A percentile compares a stretch with the other conserved stretches of the same genome.
phyloP scores from a whole-genome alignment of 2,888 invertebrate species.

The Hyposoter didymator region DNA sequence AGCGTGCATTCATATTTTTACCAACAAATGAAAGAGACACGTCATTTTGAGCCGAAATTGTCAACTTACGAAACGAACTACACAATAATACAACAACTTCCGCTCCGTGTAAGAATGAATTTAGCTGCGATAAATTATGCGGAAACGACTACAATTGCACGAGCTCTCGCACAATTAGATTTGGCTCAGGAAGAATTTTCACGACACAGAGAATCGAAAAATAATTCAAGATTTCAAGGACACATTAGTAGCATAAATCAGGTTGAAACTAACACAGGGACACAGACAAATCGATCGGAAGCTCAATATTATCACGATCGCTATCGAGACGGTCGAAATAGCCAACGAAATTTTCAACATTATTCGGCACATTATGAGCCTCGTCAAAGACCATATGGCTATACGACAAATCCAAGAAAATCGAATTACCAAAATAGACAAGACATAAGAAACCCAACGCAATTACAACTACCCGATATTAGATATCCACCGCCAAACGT shows the following conservation, averaged over 20 bases:
- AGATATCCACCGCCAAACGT: neutral
- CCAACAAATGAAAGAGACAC: constrained; percentile 29
- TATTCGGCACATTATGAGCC: neutral
- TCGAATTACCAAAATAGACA: neutral
- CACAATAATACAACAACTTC: constrained; percentile 43
- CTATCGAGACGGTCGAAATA: neutral
- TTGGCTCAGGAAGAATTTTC: neutral
- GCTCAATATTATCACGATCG: too few relatives aligned
- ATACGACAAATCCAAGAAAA: neutral
- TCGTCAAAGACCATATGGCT: neutral
- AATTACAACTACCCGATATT: neutral
- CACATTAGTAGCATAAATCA: neutral
- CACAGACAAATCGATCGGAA: neutral
- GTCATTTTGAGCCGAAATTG: constrained; percentile 34
- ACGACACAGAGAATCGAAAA: neutral
- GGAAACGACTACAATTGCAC: neutral
- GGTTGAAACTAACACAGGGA: neutral
- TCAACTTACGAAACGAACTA: constrained; percentile 36
- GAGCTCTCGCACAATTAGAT: constrained; percentile 26
- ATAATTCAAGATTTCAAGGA: neutral
- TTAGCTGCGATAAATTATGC: constrained; percentile 14
- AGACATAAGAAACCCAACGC: neutral
- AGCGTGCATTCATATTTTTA: constrained; percentile 37
- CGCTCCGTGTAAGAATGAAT: neutral
- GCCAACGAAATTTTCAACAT: neutral